Percentiles rank a stretch among this genome's conserved stretches.
These are phyloP conservation scores for Dendrophyllia cribrosa DNA, from an alignment of 64 coral and sea anemone genomes.

Conservation along the genomic window DNA sequence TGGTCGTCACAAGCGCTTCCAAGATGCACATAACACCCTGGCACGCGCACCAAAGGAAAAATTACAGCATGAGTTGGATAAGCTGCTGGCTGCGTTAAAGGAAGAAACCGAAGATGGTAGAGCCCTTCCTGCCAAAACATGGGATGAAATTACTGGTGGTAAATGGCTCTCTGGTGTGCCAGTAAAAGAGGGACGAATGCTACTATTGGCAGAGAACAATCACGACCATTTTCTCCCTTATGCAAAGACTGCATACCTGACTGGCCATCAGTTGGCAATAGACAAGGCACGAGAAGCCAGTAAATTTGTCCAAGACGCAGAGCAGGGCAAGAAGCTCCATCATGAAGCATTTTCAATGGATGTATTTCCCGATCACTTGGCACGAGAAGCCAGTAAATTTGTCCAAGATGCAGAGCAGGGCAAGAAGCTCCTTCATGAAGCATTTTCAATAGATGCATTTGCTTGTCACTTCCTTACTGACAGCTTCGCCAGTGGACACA, in stretches of 20 bases:
- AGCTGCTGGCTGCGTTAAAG: background rate
- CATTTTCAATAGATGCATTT: conserved; percentile 32
- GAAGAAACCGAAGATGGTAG: background rate
- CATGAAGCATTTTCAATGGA: conserved; percentile 35
- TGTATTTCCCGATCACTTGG: conserved; percentile 35
- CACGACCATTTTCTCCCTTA: conserved; percentile 63
- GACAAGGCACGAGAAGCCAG: conserved; percentile 6
- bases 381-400: conserved; percentile 1
- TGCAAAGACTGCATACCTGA: conserved; percentile 31
- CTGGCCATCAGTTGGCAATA: conserved; percentile 28
- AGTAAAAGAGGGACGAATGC: conserved; percentile 13
- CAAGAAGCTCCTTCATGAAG: conserved; percentile 7
- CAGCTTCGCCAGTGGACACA: conserved; percentile 48
- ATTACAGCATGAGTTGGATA: background rate
- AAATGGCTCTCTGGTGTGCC: conserved; percentile 8
- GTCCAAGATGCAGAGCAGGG: background rate
- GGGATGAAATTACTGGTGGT: conserved; percentile 51
- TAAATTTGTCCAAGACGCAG: background rate
- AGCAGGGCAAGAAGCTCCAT: background rate
- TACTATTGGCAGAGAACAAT: conserved; percentile 24
- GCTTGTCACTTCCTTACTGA: conserved; percentile 50
- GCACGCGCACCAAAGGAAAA: background rate
- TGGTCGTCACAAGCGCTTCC: background rate
- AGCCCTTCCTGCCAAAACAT: background rate
- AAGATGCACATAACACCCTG: conserved; percentile 8